These are phyloP conservation scores for Eupithecia abbreviata DNA, from an alignment of 2,888 invertebrate species.

Conservation along the genomic window DNA sequence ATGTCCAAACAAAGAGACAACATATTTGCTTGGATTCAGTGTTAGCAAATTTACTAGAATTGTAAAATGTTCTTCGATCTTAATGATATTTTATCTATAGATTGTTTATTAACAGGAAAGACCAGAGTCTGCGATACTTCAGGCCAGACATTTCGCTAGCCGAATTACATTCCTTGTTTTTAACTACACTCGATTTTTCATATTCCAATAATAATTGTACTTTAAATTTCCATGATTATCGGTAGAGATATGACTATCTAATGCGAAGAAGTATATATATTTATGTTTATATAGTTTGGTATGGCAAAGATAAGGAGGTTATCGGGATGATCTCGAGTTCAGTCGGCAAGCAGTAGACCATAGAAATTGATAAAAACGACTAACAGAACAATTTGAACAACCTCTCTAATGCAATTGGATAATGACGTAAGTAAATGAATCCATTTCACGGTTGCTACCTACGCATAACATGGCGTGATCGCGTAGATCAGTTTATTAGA, in stretches of 20 bases:
- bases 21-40: neutral
- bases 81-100: neutral
- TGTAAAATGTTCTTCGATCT: neutral
- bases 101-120: neutral
- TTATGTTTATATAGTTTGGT: neutral
- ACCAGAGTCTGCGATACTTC: neutral
- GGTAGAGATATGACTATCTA: slow-evolving; percentile 13
- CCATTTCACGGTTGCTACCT: slow-evolving; percentile 49
- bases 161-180: neutral
- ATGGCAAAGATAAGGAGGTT: slow-evolving; percentile 37
- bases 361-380: slow-evolving; percentile 47
- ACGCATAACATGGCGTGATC: slow-evolving; percentile 32
- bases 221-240: slow-evolving; percentile 6
- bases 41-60: neutral
- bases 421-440: slow-evolving; percentile 61
- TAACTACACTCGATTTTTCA: neutral
- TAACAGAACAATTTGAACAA: slow-evolving; percentile 58
- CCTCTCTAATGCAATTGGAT: slow-evolving; percentile 67
- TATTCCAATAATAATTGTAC: neutral
- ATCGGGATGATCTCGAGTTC: slow-evolving; percentile 32
- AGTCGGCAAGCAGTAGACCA: slow-evolving; percentile 32
- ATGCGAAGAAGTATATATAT: slow-evolving; percentile 18
- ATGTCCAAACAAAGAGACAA: neutral
- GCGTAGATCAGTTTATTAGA: slow-evolving; percentile 12
- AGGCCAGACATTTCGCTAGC: neutral